These are phyloP conservation scores for Schlechtendalia chinensis DNA, from an alignment of 1,140 invertebrate species.

Conservation along the genomic window DNA sequence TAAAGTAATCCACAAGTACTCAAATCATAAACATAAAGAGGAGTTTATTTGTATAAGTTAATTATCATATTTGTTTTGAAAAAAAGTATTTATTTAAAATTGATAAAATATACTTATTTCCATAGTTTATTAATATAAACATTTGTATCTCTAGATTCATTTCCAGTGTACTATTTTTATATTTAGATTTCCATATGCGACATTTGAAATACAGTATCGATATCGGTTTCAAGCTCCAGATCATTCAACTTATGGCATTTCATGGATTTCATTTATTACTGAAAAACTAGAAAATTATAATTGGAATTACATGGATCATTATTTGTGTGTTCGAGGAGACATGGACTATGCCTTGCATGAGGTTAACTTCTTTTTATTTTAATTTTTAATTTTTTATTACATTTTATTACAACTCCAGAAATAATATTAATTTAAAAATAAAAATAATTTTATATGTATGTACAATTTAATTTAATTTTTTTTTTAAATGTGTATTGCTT, in stretches of 20 bases:
- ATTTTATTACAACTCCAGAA: too few species aligned
- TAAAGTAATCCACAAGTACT: too few species aligned
- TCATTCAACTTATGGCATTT: conserved; percentile 90
- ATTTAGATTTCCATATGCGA: conserved; percentile 84
- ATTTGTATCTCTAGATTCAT: conserved; percentile 21
- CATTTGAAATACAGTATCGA: conserved; percentile 84
- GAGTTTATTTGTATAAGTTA: too few species aligned
- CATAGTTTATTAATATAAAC: neutral
- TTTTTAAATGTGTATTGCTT: too few species aligned
- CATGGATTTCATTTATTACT: conserved; percentile 89
- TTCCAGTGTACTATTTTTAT: conserved; percentile 28
- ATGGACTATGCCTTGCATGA: conserved; percentile 83
- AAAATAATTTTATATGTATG: too few species aligned
- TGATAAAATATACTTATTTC: neutral
- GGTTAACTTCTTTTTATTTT: conserved; percentile 58
- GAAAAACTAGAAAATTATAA: conserved; percentile 95
- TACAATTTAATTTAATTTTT: too few species aligned
- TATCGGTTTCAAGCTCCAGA: conserved; percentile 92
- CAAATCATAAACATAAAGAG: too few species aligned
- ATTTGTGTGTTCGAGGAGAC: conserved; percentile 90
- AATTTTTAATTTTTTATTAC: too few species aligned
- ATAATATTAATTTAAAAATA: neutral
- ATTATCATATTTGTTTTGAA: too few species aligned
- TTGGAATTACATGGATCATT: conserved; percentile 97
- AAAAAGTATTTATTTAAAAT: neutral